These are phyloP conservation scores for Apis dorsata DNA, from an alignment of 1,140 invertebrate genomes.

Conservation along the genomic window DNA sequence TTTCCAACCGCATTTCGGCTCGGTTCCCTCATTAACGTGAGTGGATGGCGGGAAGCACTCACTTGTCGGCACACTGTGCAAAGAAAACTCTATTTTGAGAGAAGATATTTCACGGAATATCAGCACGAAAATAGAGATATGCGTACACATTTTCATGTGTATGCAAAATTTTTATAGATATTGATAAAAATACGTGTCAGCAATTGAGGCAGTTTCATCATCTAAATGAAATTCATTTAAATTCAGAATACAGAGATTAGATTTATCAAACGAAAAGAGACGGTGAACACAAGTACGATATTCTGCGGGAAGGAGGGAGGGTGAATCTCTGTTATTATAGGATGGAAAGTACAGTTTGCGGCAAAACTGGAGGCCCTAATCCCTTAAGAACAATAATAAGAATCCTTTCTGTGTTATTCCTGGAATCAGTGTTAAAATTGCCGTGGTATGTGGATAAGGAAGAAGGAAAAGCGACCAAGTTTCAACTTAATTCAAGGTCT, in stretches of 20 bases:
- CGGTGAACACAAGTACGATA: conserved; percentile 52
- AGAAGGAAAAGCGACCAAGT: conserved; percentile 30
- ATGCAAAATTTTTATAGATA: background rate
- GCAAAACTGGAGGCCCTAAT: conserved; percentile 76
- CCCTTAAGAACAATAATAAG: conserved; percentile 80
- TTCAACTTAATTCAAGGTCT: conserved; percentile 68
- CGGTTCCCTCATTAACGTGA: conserved; percentile 43
- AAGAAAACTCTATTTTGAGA: background rate
- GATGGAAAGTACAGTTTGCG: conserved; percentile 69
- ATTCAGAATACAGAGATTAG: background rate
- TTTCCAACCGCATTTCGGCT: conserved; percentile 44
- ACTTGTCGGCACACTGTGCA: background rate
- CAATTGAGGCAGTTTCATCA: too few relatives aligned
- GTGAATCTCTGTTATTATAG: conserved; percentile 75
- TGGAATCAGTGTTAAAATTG: conserved; percentile 73
- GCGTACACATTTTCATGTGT: too few relatives aligned
- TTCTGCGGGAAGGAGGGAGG: conserved; percentile 50
- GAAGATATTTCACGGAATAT: background rate
- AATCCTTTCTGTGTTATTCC: conserved; percentile 75
- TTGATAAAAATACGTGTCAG: too few relatives aligned
- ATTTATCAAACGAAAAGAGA: conserved; percentile 11
- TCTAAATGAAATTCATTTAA: background rate
- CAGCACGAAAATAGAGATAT: too few relatives aligned
- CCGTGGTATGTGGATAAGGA: conserved; percentile 53
- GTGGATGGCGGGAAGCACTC: conserved; percentile 19